Conservation (phyloP, 1,140 invertebrate species). For the Pseudomyrmex flavicornis region DNA sequence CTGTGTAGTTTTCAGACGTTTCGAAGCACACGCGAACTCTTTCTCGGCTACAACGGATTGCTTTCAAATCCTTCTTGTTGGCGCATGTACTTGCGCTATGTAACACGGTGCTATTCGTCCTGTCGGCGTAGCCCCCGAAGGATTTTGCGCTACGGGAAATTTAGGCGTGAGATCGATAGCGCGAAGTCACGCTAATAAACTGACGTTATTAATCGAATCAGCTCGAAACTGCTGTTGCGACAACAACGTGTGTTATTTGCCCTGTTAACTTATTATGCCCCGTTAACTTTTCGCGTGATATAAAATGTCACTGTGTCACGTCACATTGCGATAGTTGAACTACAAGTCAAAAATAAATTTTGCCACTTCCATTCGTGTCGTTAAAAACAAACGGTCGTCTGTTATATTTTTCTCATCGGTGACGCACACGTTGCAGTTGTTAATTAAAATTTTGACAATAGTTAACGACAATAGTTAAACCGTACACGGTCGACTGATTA, state of each 20-base stretch:
- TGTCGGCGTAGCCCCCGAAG: constrained; percentile 29
- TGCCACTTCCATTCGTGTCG: no score
- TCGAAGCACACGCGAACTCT: no score
- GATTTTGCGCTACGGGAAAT: constrained; percentile 38
- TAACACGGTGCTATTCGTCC: constrained; percentile 10
- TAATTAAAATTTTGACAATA: not conserved
- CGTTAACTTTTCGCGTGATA: no score
- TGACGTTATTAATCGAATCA: constrained; percentile 11
- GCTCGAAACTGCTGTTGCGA: no score
- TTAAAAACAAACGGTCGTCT: no score
- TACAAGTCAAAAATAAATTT: not conserved
- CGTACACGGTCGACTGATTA: constrained; percentile 13
- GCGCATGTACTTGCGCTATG: constrained; percentile 11
- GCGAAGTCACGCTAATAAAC: constrained; percentile 9
- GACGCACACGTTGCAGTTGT: not conserved
- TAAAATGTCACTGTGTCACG: not conserved
- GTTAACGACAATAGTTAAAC: not conserved
- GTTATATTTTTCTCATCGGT: not conserved
- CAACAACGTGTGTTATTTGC: no score
- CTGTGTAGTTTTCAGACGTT: no score
- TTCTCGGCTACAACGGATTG: constrained; percentile 10
- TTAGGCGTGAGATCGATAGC: not conserved
- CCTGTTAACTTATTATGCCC: no score
- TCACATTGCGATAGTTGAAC: not conserved
- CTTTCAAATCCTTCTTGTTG: constrained; percentile 32